A percentile compares a stretch with the other conserved stretches of the same genome.
Evolutionary conservation across 35 echinoderm and acorn worm genomes (phyloP).

Genomic region (Strongylocentrotus purpuratus): DNA sequence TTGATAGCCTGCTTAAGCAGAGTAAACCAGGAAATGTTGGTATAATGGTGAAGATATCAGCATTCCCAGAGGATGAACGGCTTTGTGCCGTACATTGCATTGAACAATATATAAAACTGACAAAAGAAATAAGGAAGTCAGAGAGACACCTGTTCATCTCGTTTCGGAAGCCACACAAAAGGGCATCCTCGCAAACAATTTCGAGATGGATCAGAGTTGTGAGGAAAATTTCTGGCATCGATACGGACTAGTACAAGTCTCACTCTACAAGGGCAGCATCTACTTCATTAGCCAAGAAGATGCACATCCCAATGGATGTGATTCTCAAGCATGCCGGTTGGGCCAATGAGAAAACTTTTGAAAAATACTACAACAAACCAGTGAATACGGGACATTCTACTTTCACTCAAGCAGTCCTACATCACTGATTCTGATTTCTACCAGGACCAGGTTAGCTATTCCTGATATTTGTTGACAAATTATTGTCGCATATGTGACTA

Average conservation of each 20-base stretch:
- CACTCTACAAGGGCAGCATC: slow-evolving; percentile 74
- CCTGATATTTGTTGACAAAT: too few relatives aligned
- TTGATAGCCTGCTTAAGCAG: too few relatives aligned
- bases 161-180: not conserved
- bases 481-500: too few relatives aligned
- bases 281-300: slow-evolving; percentile 41
- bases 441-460: too few relatives aligned
- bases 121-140: not conserved
- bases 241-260: slow-evolving; percentile 57
- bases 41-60: too few relatives aligned
- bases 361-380: slow-evolving; percentile 66
- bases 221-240: slow-evolving; percentile 59
- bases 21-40: too few relatives aligned
- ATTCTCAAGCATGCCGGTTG: slow-evolving; percentile 74
- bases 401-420: not conserved
- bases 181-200: slow-evolving; percentile 46
- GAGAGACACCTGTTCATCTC: not conserved
- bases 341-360: slow-evolving; percentile 61
- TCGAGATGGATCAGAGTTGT: slow-evolving; percentile 57
- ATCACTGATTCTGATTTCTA: too few relatives aligned
- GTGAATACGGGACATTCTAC: not conserved
- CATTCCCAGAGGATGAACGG: not conserved
- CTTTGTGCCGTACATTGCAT: not conserved
- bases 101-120: not conserved
- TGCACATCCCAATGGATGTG: slow-evolving; percentile 42